These are phyloP conservation scores for Buceros bicornis DNA, from an alignment of 2,797 vertebrate genomes.

Conservation along the genomic window DNA sequence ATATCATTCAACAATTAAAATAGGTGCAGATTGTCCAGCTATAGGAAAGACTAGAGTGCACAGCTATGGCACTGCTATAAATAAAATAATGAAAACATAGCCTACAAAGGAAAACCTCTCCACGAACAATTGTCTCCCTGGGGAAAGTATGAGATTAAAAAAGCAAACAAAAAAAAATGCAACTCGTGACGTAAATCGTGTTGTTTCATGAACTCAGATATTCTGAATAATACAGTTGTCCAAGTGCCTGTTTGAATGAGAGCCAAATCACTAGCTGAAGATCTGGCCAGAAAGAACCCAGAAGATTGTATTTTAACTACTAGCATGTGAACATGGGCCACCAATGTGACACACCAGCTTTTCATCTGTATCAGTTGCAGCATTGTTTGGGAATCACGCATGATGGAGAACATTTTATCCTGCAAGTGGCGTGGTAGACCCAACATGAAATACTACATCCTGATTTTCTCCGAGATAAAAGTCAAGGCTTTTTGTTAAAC, in stretches of 20 bases:
- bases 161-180: not conserved
- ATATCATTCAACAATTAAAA: not conserved
- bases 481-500: not conserved
- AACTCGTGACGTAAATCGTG: not conserved
- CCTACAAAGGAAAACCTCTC: not conserved
- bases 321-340: not conserved
- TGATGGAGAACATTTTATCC: not conserved
- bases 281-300: not conserved
- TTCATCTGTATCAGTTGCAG: not conserved
- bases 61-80: not conserved
- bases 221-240: not conserved
- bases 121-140: not conserved
- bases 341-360: not conserved
- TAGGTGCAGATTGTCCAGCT: not conserved
- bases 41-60: not conserved
- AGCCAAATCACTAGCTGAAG: not conserved
- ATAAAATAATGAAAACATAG: not conserved
- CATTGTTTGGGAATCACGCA: not conserved
- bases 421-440: not conserved
- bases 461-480: not conserved
- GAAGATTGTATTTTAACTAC: not conserved
- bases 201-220: not conserved
- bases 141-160: not conserved
- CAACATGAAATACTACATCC: not conserved
- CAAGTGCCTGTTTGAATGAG: not conserved